Base-by-base conservation (phyloP, 2,797 vertebrate species). In the Cottoperca gobio region DNA sequence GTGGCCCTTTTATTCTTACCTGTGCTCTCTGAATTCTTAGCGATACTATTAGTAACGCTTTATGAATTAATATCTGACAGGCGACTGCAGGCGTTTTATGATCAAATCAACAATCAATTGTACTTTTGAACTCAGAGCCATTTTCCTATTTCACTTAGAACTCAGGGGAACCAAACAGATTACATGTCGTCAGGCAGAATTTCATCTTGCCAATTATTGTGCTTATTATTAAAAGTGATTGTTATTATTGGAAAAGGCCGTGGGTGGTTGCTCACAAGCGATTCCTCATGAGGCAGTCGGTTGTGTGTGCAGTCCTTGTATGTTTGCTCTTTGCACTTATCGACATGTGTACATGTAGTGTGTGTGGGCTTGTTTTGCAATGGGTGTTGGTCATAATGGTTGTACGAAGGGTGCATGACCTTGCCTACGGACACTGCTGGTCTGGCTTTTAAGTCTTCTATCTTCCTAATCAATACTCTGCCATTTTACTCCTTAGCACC, bases 391-490 rank as follows among this genome's bases (percentile, higher is more conserved):
- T 49, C 39, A 35, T 65, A 62, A 59, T 53, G 62, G 37, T 28
- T 49, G 23, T 68, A 54, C 16, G 3, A 69, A 70, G 10, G 52
- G 24, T 39, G 8, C 8, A 16, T 45, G 78, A 87, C 88, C 86
- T 89, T 83, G 63, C 65, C 66, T 78, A 87, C 86, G 83, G 79
- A 83, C 77, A 24, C 43, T 9, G 3, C 33, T 12, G 50, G 68
- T 84, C 75, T 1, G 17, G 24, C 61, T 86, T 79, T 85, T 54
- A 70, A 80, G 73, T 78, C 73, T 57, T 85, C 78, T 60, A 58
- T 86, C 66, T 53, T 55, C 4, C 65, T 52, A 73, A 91, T 93
- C 91, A 54, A 93, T 90, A 88, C 78, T 59, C 46, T 85, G 66
- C 84, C 78, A 79, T 89, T 90, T 88, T 85, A 60, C 80, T 84